These are phyloP conservation scores for Thera obeliscata DNA, from an alignment of 2,888 invertebrate genomes.

Conservation along the genomic window DNA sequence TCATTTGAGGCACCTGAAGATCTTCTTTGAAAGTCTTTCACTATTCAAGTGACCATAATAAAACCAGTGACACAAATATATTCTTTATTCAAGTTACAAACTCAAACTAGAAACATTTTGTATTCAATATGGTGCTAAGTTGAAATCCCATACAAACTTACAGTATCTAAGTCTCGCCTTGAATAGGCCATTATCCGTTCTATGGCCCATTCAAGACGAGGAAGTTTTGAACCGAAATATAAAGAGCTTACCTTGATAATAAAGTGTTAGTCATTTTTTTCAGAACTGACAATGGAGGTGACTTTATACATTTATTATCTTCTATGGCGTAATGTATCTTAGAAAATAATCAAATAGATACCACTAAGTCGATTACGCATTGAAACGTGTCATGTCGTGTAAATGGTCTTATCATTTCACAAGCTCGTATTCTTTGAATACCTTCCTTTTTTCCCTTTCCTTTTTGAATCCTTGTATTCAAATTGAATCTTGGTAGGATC, in stretches of 20 bases:
- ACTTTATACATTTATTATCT: neutral
- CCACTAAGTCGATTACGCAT: neutral
- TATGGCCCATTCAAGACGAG: conserved; percentile 24
- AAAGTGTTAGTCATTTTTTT: conserved; percentile 2
- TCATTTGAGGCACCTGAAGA: no score
- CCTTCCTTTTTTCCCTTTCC: no score
- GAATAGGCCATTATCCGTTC: conserved; percentile 24
- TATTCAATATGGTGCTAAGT: conserved; percentile 1
- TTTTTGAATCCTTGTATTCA: no score
- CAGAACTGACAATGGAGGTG: neutral
- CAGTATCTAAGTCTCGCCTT: conserved; percentile 16
- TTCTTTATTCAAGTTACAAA: no score
- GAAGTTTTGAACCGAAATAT: conserved; percentile 23
- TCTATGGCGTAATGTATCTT: neutral
- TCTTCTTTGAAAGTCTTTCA: no score
- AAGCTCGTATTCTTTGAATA: no score
- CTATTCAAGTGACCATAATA: no score
- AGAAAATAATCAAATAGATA: neutral
- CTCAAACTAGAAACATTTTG: no score
- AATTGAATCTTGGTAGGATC: no score
- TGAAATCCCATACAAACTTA: conserved; percentile 6
- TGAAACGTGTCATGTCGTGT: neutral
- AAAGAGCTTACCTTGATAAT: conserved; percentile 22
- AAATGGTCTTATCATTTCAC: neutral
- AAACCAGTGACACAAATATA: no score